Base-by-base conservation (phyloP, 2,797 vertebrate species). In the Halcyon smyrnensis region DNA sequence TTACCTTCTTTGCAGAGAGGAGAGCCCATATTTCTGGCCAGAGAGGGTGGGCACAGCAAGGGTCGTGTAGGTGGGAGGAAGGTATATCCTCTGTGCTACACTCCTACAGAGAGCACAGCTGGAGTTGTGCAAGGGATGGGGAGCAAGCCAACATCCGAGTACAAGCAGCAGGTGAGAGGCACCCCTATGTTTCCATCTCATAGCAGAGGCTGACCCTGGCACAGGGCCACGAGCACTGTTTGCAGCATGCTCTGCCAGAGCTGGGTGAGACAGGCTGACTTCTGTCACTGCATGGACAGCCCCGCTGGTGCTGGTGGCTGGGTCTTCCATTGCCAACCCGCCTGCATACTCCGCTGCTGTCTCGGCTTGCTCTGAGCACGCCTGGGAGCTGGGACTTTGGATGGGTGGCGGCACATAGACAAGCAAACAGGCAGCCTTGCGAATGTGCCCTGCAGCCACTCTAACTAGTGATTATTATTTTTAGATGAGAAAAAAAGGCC, bases 261-360 rank as follows among this genome's bases (percentile, higher is more conserved):
- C 7, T 0, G 0, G 21, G 60, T 57, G 32, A 60, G 36, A 17
- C 2, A 6, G 25, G 24, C 60, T 74, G 43, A 25, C 9, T 74
- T 37, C 32, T 5, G 6, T 17, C 59, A 37, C 43, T 0, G 0
- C 28, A 9, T 0, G 2, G 53, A 65, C 1, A 2, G 50, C 24
- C 41, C 28, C 1, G 1, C 19, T 0, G 6, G 39, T 41, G 70
- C 56, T 1, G 0, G 11, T 3, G 1, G 25, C 16, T 0, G 5
- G 39, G 17, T 45, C 24, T 46, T 13, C 32, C 25, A 15, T 10
- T 0, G 3, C 21, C 64, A 41, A 11, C 30, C 8, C 0, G 0
- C 13, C 41, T 2, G 1, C 18, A 15, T 0, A 0, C 28, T 34
- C n/a, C 23, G 8, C 46, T 10, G 16, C 84, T 17, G 16, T 28